Base-by-base conservation (phyloP, 2,113 vertebrate species). In the Sturnira hondurensis region DNA sequence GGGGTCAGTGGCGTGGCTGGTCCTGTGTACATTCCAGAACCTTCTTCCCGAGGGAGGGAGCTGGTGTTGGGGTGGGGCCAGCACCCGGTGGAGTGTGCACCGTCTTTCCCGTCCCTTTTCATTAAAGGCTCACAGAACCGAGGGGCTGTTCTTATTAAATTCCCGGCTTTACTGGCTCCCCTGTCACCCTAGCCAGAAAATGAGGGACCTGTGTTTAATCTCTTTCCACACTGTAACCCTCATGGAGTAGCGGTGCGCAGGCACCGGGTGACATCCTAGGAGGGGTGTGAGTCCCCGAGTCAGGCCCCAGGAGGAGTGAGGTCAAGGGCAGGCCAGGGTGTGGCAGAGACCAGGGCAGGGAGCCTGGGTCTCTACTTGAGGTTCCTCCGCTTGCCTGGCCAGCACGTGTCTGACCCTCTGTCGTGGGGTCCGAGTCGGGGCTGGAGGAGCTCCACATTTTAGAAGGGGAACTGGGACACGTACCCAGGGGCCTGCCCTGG, bases 181-280 rank as follows among this genome's bases (percentile, higher is more conserved):
- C 3, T 45, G 2, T 41, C 15, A 8, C n/a, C 45, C n/a, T 10
- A 67, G 54, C 54, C 82, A 45, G 14, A n/a, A 28, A 43, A 12
- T 0, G 14, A 56, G 65, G 19, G 56, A 14, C 36, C 16, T 0
- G 3, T 6, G 7, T 15, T 45, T 14, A 2, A 33, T 28, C 54
- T 22, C 11, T 13, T 15, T 17, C 71, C 24, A 7, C 1, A 1
- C n/a, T 3, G 50, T 17, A 16, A 50, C 3, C 52, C 17, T 65
- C 43, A 33, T 0, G 2, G 58, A 11, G 3, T 3, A 9, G 45
- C 3, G 20, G 54, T 4, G 7, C 24, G 28, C 36, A 15, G 4
- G 71, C 14, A 33, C 28, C 73, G 20, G 52, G 24, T 6, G 24
- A 43, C 14, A 2, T 19, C 52, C 47, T 5, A 3, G 41, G 36